Evolutionary conservation across 2,113 vertebrate species (phyloP).

Genomic region (Sinocyclocheilus anshuiensis): DNA sequence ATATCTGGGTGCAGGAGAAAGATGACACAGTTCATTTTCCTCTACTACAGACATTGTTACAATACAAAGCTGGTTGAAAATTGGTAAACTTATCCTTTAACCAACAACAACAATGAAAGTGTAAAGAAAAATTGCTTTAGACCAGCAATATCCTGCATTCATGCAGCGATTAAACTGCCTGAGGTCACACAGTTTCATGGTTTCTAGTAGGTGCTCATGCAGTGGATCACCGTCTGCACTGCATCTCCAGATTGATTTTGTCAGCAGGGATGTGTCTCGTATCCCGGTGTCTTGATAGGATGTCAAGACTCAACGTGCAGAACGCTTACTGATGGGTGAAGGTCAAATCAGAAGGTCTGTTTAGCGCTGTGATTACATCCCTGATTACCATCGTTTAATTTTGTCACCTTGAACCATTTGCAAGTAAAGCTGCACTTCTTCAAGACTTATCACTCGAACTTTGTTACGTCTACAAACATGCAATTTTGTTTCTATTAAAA

Average conservation of each 20-base stretch:
- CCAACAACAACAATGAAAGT: not conserved
- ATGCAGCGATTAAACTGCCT: not conserved
- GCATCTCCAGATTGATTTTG: not conserved
- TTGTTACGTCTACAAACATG: slow-evolving; percentile 3
- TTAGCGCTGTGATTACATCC: not conserved
- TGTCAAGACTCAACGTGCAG: not conserved
- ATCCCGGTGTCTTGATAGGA: not conserved
- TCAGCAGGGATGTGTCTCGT: not conserved
- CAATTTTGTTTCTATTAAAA: slow-evolving; percentile 32
- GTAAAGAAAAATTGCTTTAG: not conserved
- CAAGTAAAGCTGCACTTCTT: not conserved
- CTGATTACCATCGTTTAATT: not conserved
- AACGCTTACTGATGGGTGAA: not conserved
- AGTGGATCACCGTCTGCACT: not conserved
- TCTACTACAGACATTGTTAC: not conserved
- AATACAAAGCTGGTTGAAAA: not conserved
- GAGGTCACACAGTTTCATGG: not conserved
- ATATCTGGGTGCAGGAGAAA: not conserved
- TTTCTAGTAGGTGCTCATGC: not conserved
- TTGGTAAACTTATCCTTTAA: not conserved
- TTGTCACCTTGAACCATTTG: not conserved
- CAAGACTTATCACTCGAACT: not conserved
- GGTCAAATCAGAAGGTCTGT: not conserved
- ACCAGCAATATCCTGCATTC: not conserved
- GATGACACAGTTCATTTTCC: no score